Conservation (phyloP, 1,140 invertebrate genomes). For the Papilio dardanus region DNA sequence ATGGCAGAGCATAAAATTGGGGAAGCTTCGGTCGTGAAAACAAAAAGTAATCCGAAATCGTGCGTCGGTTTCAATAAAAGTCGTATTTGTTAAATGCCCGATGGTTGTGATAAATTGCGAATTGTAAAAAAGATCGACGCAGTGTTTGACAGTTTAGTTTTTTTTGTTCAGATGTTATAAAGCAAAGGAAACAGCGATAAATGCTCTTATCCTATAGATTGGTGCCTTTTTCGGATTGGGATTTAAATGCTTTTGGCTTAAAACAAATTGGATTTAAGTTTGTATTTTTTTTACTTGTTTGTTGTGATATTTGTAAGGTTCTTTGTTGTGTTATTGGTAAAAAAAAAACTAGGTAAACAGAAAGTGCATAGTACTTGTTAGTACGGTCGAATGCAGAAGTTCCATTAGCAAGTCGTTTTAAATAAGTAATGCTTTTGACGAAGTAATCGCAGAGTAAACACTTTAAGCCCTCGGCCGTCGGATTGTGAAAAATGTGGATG, state of each 20-base stretch:
- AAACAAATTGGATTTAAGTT: neutral
- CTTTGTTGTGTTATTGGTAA: too few species aligned
- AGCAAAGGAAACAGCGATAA: neutral
- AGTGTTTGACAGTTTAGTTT: slow-evolving; percentile 17
- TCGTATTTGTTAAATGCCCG: slow-evolving; percentile 18
- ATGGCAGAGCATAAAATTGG: slow-evolving; percentile 25
- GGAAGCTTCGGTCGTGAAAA: slow-evolving; percentile 19
- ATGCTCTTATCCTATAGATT: neutral
- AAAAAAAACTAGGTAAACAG: slow-evolving; percentile 3
- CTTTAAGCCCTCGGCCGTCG: neutral
- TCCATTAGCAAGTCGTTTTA: slow-evolving; percentile 23
- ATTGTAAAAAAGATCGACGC: neutral
- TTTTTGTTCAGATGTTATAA: neutral
- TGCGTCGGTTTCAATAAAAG: slow-evolving; percentile 30
- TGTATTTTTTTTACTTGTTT: too few species aligned
- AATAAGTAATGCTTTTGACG: neutral
- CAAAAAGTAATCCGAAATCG: slow-evolving; percentile 23
- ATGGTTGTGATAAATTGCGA: slow-evolving; percentile 20
- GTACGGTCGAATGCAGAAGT: slow-evolving; percentile 11
- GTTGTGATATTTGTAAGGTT: too few species aligned
- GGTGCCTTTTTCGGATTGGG: too few species aligned
- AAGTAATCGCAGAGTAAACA: slow-evolving; percentile 16
- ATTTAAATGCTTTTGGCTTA: neutral
- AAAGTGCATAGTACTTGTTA: neutral
- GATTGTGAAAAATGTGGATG: slow-evolving; percentile 27